These are phyloP conservation scores for Sander lucioperca DNA, from an alignment of 2,113 vertebrate species.

Conservation along the genomic window DNA sequence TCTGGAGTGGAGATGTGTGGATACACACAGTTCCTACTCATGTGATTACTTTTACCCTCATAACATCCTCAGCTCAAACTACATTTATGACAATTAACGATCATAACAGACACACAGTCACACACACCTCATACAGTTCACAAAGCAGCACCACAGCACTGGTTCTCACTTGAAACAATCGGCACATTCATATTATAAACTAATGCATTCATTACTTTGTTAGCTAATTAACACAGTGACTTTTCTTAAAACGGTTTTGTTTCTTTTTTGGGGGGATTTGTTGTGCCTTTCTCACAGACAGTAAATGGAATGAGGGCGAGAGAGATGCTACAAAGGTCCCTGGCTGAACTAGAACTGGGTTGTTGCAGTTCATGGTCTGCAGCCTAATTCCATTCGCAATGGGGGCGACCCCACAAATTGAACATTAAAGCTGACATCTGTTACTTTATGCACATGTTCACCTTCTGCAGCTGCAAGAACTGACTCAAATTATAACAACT, in stretches of 20 bases:
- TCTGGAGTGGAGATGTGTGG: conserved; percentile 21
- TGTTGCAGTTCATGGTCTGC: not conserved
- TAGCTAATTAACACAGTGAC: not conserved
- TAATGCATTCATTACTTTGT: not conserved
- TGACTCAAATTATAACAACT: not conserved
- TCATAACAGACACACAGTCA: not conserved
- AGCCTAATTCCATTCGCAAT: not conserved
- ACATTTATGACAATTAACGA: not conserved
- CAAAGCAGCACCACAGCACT: not conserved
- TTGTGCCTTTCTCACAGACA: conserved; percentile 3
- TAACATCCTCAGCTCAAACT: not conserved
- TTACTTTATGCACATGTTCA: not conserved
- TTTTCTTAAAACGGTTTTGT: not conserved
- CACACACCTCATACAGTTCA: not conserved
- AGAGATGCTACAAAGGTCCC: not conserved
- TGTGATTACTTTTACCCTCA: conserved; percentile 2
- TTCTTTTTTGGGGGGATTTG: not conserved
- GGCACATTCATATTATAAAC: not conserved
- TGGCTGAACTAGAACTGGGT: not conserved
- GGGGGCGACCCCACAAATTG: not conserved
- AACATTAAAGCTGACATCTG: not conserved
- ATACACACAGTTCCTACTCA: conserved; percentile 10
- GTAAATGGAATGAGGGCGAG: not conserved
- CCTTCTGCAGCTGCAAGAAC: not conserved
- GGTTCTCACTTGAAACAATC: not conserved